A percentile compares a stretch with the other conserved stretches of the same genome.
Conservation (phyloP, 2,888 invertebrate species). For the Lomographa bimaculata region DNA sequence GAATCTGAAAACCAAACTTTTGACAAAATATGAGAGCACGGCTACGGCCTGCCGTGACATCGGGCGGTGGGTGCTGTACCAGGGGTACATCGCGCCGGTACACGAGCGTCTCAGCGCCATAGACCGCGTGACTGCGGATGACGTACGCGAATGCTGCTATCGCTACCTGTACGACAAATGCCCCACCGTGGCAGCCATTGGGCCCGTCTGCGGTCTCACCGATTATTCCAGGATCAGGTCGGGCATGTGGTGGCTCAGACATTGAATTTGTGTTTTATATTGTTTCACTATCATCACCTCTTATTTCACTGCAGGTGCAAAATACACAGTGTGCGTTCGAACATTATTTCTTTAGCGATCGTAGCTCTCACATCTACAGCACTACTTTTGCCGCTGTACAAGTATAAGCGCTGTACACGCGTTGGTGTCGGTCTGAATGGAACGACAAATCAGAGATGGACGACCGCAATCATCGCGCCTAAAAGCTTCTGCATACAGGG, state of each 20-base stretch:
- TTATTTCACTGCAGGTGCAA: too few relatives aligned
- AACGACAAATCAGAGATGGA: too few relatives aligned
- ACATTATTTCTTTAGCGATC: too few relatives aligned
- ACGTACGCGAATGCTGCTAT: conserved; percentile 90
- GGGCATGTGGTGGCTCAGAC: conserved; percentile 91
- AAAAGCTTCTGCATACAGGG: too few relatives aligned
- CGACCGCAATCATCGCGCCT: too few relatives aligned
- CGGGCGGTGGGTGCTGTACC: conserved; percentile 96
- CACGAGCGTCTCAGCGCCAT: conserved; percentile 94
- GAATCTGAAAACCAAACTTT: conserved; percentile 93
- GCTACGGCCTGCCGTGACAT: conserved; percentile 97
- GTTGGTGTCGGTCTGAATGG: too few relatives aligned
- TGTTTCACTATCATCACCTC: too few relatives aligned
- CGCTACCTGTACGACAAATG: conserved; percentile 96
- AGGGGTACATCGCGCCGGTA: conserved; percentile 92
- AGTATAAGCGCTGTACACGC: too few relatives aligned
- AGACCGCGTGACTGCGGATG: conserved; percentile 88
- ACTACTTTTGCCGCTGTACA: too few relatives aligned
- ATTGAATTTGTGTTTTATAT: too few relatives aligned
- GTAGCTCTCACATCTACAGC: too few relatives aligned
- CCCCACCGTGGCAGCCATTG: conserved; percentile 96
- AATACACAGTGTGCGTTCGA: too few relatives aligned
- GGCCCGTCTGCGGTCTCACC: conserved; percentile 92
- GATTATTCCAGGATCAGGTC: conserved; percentile 92
- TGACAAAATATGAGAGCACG: conserved; percentile 93